phyloP scores from a whole-genome alignment of 1,140 invertebrate genomes.

The Lepeophtheirus salmonis region DNA sequence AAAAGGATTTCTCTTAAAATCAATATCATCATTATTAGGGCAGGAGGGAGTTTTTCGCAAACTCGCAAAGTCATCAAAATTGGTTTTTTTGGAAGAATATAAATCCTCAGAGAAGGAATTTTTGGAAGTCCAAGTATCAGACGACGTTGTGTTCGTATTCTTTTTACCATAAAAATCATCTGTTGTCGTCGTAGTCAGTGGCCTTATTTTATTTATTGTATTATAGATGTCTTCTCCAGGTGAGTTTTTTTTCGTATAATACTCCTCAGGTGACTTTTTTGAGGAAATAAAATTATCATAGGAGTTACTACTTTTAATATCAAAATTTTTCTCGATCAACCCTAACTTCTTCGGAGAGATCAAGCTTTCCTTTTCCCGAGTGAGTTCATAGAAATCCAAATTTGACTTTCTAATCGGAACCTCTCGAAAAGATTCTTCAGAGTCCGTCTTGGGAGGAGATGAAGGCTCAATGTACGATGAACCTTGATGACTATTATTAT shows the following conservation, averaged over 20 bases:
- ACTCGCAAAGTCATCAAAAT: not conserved
- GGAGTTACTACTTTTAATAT: too few relatives aligned
- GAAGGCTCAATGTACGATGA: not conserved
- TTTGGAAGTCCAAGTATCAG: not conserved
- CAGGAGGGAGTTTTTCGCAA: too few relatives aligned
- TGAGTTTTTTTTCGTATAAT: conserved; percentile 52
- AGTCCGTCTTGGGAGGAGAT: too few relatives aligned
- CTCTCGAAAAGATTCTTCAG: not conserved
- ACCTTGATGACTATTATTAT: not conserved
- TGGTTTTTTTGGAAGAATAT: not conserved
- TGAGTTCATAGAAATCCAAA: not conserved
- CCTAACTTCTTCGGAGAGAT: not conserved
- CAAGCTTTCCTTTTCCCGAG: not conserved
- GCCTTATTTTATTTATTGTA: not conserved
- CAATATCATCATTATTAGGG: too few relatives aligned
- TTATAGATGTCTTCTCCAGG: conserved; percentile 41
- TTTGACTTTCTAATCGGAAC: not conserved
- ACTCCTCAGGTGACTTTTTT: conserved; percentile 59
- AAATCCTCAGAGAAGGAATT: not conserved
- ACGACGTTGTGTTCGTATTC: too few relatives aligned
- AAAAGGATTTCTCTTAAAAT: too few relatives aligned
- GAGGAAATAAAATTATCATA: too few relatives aligned
- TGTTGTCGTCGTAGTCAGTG: not conserved
- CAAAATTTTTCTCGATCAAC: conserved; percentile 19
- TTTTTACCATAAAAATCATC: not conserved